Base-by-base conservation (phyloP, 2,797 vertebrate species). In the Kryptopterus vitreolus region DNA sequence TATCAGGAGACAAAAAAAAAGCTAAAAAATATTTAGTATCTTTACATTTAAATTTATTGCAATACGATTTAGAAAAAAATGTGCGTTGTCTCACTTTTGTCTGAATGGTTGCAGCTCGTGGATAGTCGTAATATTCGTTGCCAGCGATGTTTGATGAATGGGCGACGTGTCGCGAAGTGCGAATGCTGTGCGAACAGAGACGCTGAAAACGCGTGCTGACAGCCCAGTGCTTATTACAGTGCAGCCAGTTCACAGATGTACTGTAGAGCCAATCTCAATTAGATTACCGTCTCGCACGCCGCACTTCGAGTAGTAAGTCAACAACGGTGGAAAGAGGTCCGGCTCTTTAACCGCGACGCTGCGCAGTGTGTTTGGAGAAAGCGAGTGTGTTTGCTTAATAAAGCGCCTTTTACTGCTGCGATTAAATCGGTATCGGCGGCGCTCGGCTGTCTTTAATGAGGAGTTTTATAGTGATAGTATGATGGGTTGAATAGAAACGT, bases 311-410 rank as follows among this genome's bases (percentile, higher is more conserved):
- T 38, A 62, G 58, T 43, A 70, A 38, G 69, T 79, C 43, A 73
- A 62, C 78, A 79, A 22, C 53, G 16, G 29, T 43, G 58, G 31
- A 70, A 38, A 52, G 73, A 59, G n/a, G 38, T 26, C 24, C 43
- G 9, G 50, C 77, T 59, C 48, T 78, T 61, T 59, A 74, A 59
- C 72, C 72, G 16, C 24, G 8, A 24, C 43, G 22, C 53, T 57
- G 65, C 24, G 77, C 6, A 7, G 46, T 29, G 57, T 79, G 71
- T 68, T 70, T 70, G 63, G 57, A 79, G 77, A 53, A 58, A 68
- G 76, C 43, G 38, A 61, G 66, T 63, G 73, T 71, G 71, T 77
- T 74, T 59, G 78, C n/a, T 80, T 80, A 66, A 62, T 71, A 62
- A 50, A 77, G 65, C 43, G 77, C 57, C 48, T 81, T n/a, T 70